Conservation (phyloP, 2,797 vertebrate genomes). For the Arnoldichthys spilopterus region DNA sequence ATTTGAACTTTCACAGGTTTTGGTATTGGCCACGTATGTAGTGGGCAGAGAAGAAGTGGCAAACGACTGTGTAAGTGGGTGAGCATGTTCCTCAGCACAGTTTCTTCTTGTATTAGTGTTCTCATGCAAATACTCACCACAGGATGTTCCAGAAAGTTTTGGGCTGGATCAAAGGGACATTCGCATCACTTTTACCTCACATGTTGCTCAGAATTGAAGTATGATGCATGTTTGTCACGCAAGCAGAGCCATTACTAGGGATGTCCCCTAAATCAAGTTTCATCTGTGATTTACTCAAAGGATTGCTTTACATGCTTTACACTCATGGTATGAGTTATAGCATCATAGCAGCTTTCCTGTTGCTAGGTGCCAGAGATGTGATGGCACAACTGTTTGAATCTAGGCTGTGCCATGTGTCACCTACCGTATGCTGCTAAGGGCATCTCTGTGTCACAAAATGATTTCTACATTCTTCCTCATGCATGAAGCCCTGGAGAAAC, state of each 20-base stretch:
- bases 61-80: background rate
- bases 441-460: background rate
- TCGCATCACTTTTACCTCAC: background rate
- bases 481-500: too few relatives aligned
- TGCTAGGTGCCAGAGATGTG: background rate
- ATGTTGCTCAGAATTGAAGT: background rate
- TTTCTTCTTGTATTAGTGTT: slow-evolving; percentile 35
- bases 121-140: slow-evolving; percentile 51
- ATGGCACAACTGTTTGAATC: background rate
- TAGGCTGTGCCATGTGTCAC: background rate
- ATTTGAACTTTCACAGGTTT: background rate
- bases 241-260: background rate
- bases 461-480: too few relatives aligned
- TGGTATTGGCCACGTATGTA: background rate
- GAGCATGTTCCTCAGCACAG: slow-evolving; percentile 30
- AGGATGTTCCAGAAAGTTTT: slow-evolving; percentile 43
- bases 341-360: background rate
- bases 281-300: slow-evolving; percentile 14
- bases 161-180: slow-evolving; percentile 9
- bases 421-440: background rate
- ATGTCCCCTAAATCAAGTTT: slow-evolving; percentile 13
- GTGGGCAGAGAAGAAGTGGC: slow-evolving; percentile 3
- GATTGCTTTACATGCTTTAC: too few relatives aligned
- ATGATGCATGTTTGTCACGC: slow-evolving; percentile 33
- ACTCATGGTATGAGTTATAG: background rate